phyloP scores from a whole-genome alignment of 2,888 invertebrate genomes.

The Perithous albicinctus region DNA sequence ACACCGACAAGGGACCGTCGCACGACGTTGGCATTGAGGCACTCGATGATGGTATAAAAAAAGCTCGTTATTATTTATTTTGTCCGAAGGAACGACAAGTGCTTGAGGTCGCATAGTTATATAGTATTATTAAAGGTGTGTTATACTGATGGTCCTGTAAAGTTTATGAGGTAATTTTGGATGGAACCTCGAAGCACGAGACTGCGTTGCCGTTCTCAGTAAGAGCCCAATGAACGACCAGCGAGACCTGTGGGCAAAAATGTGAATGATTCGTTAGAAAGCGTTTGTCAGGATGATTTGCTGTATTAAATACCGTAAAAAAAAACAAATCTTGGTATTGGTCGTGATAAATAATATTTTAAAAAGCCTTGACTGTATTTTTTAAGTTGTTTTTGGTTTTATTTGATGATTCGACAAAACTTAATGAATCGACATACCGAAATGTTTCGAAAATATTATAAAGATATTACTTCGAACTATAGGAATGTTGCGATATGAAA shows the following conservation, averaged over 20 bases:
- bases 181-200: constrained; percentile 89
- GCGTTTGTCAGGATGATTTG: background rate
- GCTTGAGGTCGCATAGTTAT: background rate
- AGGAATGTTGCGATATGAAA: too few species aligned
- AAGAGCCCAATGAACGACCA: constrained; percentile 89
- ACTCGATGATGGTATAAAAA: constrained; percentile 25
- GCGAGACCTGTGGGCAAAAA: constrained; percentile 85
- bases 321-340: too few species aligned
- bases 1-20: background rate
- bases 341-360: too few species aligned
- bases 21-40: background rate
- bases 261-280: constrained; percentile 41
- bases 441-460: too few species aligned
- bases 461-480: too few species aligned
- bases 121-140: background rate
- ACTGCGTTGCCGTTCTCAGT: constrained; percentile 84
- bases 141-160: background rate
- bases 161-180: constrained; percentile 84
- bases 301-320: background rate
- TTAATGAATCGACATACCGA: too few species aligned
- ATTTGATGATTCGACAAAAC: too few species aligned
- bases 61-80: constrained; percentile 48
- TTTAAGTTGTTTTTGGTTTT: too few species aligned
- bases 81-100: constrained; percentile 19
- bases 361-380: too few species aligned